Evolutionary conservation across 2,888 invertebrate species (phyloP).

Genomic region (Cynaeus angustus): DNA sequence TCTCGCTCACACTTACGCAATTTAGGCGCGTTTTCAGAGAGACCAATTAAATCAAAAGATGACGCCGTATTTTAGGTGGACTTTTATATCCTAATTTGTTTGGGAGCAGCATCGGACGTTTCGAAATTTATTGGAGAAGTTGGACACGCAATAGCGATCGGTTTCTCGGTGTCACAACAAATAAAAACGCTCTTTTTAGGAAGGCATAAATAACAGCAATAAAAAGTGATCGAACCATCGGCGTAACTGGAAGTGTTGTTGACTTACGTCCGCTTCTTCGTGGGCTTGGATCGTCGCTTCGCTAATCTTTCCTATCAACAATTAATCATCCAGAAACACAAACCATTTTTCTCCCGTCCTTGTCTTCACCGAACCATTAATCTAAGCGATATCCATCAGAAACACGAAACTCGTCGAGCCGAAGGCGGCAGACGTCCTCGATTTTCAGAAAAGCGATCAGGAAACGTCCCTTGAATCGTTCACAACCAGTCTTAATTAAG

Average conservation of each 20-base stretch:
- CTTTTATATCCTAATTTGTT: constrained; percentile 42
- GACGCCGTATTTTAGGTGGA: constrained; percentile 25
- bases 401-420: constrained; percentile 20
- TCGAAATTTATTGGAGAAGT: constrained; percentile 17
- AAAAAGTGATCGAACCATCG: neutral
- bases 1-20: constrained; percentile 36
- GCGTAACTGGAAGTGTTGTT: neutral
- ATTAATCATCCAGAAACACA: constrained; percentile 32
- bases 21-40: constrained; percentile 27
- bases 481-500: constrained; percentile 39
- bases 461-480: constrained; percentile 23
- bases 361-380: constrained; percentile 38
- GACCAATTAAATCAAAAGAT: constrained; percentile 41
- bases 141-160: neutral
- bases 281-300: constrained; percentile 4
- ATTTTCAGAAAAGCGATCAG: constrained; percentile 8
- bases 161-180: too few relatives aligned
- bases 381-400: constrained; percentile 31
- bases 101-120: constrained; percentile 27
- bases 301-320: constrained; percentile 17
- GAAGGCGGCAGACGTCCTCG: constrained; percentile 36
- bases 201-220: too few relatives aligned
- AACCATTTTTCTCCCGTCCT: constrained; percentile 2
- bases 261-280: constrained; percentile 1
- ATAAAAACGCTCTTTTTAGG: too few relatives aligned